Evolutionary conservation across 2,888 invertebrate species (phyloP), one percentile per base, ranked within the genome.

Genomic region (Protodeltote pygarga): DNA sequence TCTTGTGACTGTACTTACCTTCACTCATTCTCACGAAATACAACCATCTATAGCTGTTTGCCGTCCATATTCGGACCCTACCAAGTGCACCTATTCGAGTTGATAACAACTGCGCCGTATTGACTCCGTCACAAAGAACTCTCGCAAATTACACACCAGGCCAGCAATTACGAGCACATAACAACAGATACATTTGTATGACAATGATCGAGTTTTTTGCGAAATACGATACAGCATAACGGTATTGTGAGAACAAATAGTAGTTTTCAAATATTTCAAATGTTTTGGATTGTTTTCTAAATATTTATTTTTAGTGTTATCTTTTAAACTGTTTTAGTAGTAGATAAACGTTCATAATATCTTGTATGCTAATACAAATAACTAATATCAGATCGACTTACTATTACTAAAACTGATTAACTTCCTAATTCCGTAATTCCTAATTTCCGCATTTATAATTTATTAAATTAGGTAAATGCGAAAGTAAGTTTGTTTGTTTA

Each of bases 131-230:
- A 87, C 84, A 87, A 89, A 81, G 76, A 79, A 54, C 68, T 68
- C 75, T 77, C 77, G 80, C 84, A 89, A 91, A 92, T 91, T 89
- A 89, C 83, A 89, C 76, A 79, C 76, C 77, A 77, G 74, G 75
- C 71, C 80, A 57, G 83, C 89, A 90, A 92, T 90, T 92, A 90
- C 84, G 73, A 31, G 60, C 62, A 61, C 69, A 64, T 72, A 85
- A 91, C 89, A 87, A 89, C 90, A 87, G 91, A 91, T 89, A 91
- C 81, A 90, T 91, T 91, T 91, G 91, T 91, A 90, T 92, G 85
- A 92, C 89, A 92, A 91, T 89, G 82, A 79, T 73, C 58, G 68
- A 76, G 73, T 80, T 83, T 82, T 87, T 85, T 81, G 70, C 64
- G 91, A 81, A 90, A 91, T 77, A 76, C 59, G 88, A 91, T 88